phyloP scores from a whole-genome alignment of 2,888 invertebrate genomes.

The Octodonta nipae region DNA sequence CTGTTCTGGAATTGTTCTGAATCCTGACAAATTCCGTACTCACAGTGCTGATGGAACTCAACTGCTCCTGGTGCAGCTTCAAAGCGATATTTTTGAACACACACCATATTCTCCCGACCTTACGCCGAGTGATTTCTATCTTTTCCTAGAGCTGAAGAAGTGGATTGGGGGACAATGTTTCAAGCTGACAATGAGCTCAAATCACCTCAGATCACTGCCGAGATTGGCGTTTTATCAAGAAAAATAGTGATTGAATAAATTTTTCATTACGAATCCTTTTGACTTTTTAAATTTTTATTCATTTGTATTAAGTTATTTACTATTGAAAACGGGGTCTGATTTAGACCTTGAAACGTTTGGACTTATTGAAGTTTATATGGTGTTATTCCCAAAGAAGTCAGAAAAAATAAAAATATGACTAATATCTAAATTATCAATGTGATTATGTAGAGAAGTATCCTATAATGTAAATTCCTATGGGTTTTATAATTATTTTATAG shows the following conservation, averaged over 20 bases:
- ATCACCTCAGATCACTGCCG: no score
- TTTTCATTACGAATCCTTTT: no score
- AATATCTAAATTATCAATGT: neutral
- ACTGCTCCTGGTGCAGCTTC: neutral
- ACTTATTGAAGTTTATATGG: no score
- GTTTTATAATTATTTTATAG: neutral
- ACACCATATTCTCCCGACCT: neutral
- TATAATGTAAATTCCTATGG: neutral
- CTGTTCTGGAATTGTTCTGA: neutral
- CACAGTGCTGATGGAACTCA: neutral
- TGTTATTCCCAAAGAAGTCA: no score
- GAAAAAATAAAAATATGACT: no score
- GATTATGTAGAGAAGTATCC: conserved; percentile 1
- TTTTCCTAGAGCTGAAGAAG: conserved; percentile 1
- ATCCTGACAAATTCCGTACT: neutral
- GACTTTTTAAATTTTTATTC: no score
- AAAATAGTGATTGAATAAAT: neutral
- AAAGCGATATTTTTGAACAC: neutral
- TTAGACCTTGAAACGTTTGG: no score
- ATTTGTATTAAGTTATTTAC: no score
- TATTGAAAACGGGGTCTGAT: no score
- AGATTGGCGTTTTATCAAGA: no score
- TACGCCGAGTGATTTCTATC: conserved; percentile 1
- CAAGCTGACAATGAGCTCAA: conserved; percentile 1
- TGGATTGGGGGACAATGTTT: neutral